Conservation (phyloP, 2,113 vertebrate genomes). For the Engraulis encrasicolus region DNA sequence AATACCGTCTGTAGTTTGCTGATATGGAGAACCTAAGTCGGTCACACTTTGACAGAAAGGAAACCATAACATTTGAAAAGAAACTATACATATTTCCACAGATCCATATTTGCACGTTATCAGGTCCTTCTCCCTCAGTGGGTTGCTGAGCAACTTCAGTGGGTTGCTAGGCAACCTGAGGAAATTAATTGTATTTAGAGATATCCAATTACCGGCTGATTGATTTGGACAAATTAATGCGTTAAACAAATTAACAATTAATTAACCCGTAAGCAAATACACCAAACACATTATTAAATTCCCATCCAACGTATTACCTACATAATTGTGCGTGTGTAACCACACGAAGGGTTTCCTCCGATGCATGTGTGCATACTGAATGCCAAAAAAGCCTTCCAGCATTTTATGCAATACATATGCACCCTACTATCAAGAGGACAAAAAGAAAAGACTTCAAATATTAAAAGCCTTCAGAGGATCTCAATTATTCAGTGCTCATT, state of each 20-base stretch:
- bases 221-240: not conserved
- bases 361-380: not conserved
- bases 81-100: not conserved
- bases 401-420: not conserved
- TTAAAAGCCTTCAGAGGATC: not conserved
- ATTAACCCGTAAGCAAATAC: not conserved
- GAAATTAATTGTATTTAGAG: not conserved
- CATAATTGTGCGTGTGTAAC: not conserved
- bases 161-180: not conserved
- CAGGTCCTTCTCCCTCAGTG: not conserved
- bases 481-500: not conserved
- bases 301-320: not conserved
- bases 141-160: not conserved
- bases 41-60: no score
- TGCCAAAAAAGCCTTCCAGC: not conserved
- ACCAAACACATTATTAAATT: not conserved
- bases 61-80: no score
- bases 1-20: no score
- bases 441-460: not conserved
- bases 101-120: not conserved
- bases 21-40: no score
- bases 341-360: not conserved
- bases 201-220: not conserved
- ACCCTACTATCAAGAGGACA: not conserved
- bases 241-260: no score